Base-by-base conservation (phyloP, 1,140 invertebrate genomes). In the Sitodiplosis mosellana region DNA sequence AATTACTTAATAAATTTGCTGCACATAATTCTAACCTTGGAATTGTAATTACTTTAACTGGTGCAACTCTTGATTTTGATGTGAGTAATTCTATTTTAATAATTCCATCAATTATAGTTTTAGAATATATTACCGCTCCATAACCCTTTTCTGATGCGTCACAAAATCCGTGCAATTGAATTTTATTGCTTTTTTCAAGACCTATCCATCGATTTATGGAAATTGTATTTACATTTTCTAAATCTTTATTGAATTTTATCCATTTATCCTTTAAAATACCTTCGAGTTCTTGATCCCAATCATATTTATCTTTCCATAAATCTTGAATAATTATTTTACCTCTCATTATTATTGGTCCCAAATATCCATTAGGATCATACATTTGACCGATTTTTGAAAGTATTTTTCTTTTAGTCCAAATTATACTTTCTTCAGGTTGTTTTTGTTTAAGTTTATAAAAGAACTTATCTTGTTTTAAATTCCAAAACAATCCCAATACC, bases 281-380 rank as follows among this genome's bases (percentile, higher is more conserved):
- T 12, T 55, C 44, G 6, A 64, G 14, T 10, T 37, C 14, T 14
- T 61, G 53, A 49, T 70, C 68, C 67, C 66, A 70, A 5, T 51
- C 53, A 5, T 57, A 10, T 8, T 56, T 48, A 14, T 48, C 8
- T 14, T 56, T 22, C 66, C 67, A 67, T 5, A 71, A 36, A 33
- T 58, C 50, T 56, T 72, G 68, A n/a, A 72, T 58, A 0, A 70
- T 49, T 0, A 70, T 59, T 55, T 71, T 71, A 11, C 58, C 56
- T 8, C 20, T 49, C 5, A 70, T 54, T 2, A 63, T 57, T 0
- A 62, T 49, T 17, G 69, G 69, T 2, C 57, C 53, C 2, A 69
- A 40, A 47, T 61, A 61, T 11, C 67, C 67, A 12, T 64, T 48
- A 3, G 59, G 61, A 53, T 69, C 64, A 45, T 61, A 68, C 0